Base-by-base conservation (phyloP, 2,888 invertebrate genomes). In the Melieria picta region DNA sequence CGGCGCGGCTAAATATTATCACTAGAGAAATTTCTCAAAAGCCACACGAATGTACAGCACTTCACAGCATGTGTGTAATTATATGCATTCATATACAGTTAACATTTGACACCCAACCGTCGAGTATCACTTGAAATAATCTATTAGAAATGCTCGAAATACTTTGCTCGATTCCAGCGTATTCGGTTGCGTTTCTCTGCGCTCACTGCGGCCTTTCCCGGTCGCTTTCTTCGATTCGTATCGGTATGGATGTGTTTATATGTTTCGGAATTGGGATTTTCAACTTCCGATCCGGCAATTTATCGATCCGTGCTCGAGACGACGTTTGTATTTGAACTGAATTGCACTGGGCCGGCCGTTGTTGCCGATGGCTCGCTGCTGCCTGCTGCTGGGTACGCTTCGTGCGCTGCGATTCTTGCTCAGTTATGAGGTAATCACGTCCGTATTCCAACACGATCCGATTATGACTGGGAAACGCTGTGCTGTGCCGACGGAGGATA, bases 401-500 rank as follows among this genome's bases (percentile, higher is more conserved):
- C 30, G 30, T 30, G 30, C 30, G 30, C 30, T 30, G 30, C 30
- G 30, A 30, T 30, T 30, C 30, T 30, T 30, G 30, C 30, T 30
- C 30, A 30, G 30, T 30, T 30, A 30, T 30, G 30, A 30, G 71
- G 55, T 65, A 74, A 80, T 78, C 78, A 84, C 86, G 86, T 86
- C 86, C 85, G 83, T 82, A 85, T 84, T 79, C 83, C 82, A 84
- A 80, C 83, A 83, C 85, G 84, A 80, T 82, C 80, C 82, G 83
- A 81, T 83, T 83, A 80, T 80, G 82, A 86, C 87, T 86, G 85
- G 80, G 79, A 82, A 81, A 71, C 64, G 73, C 63, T 74, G 73
- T 70, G 73, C 76, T 76, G 75, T 60, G 72, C 74, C 73, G 74
- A 74, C 72, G 65, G 65, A 68, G 74, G 76, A 76, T 74, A 72